Conservation (phyloP, 1,140 invertebrate genomes). For the Pogonomyrmex barbatus region DNA sequence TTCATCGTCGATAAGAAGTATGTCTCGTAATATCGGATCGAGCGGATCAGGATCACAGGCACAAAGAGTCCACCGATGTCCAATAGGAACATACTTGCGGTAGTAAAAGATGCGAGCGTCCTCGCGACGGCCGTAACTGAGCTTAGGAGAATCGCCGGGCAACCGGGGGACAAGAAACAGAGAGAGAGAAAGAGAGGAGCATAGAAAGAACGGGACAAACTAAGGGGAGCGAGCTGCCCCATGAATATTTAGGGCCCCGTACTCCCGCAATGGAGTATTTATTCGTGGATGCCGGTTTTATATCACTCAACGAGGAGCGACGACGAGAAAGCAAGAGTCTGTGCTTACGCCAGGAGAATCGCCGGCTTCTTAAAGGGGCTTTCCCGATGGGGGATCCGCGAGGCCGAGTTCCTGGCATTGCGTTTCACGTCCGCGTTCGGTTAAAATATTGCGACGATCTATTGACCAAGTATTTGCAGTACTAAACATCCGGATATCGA, state of each 20-base stretch:
- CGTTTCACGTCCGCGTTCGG: slow-evolving; percentile 59
- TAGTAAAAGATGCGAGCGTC: slow-evolving; percentile 64
- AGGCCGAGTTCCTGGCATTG: slow-evolving; percentile 57
- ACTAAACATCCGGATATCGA: slow-evolving; percentile 28
- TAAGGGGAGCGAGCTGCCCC: slow-evolving; percentile 64
- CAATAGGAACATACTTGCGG: slow-evolving; percentile 55
- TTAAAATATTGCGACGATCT: slow-evolving; percentile 68
- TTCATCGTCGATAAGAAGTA: slow-evolving; percentile 22
- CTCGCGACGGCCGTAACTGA: slow-evolving; percentile 44
- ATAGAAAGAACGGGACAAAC: slow-evolving; percentile 23
- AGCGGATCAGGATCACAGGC: slow-evolving; percentile 52
- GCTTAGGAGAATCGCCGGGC: slow-evolving; percentile 44
- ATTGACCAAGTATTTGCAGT: slow-evolving; percentile 19
- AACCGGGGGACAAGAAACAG: slow-evolving; percentile 48
- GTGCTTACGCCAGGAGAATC: slow-evolving; percentile 58
- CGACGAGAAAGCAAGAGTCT: slow-evolving; percentile 26
- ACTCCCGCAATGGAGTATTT: slow-evolving; percentile 78
- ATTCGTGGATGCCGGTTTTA: slow-evolving; percentile 76
- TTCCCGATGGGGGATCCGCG: slow-evolving; percentile 72
- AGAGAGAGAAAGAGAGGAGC: slow-evolving; percentile 24
- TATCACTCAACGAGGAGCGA: slow-evolving; percentile 74
- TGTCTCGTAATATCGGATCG: slow-evolving; percentile 62
- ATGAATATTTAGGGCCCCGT: slow-evolving; percentile 76
- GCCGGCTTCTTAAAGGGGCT: slow-evolving; percentile 71
- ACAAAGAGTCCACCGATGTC: slow-evolving; percentile 59